Percentiles rank a stretch among this genome's conserved stretches.
Conservation (phyloP, 2,113 vertebrate species). For the Tauraco erythrolophus region DNA sequence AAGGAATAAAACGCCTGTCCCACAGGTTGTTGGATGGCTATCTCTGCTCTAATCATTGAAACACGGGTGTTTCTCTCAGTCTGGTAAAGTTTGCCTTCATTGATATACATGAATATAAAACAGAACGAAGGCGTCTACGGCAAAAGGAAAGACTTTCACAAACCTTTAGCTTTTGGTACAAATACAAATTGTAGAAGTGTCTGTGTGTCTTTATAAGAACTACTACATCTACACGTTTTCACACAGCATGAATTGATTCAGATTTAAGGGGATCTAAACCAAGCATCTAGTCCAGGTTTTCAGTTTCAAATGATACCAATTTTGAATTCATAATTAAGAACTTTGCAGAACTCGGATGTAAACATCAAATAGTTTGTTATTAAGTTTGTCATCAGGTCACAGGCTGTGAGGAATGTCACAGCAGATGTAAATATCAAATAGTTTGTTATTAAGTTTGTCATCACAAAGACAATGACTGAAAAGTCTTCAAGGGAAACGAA, state of each 20-base stretch:
- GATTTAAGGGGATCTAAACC: not conserved
- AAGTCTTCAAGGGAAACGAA: too few species aligned
- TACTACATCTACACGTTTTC: not conserved
- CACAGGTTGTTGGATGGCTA: not conserved
- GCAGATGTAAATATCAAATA: too few species aligned
- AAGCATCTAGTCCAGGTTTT: not conserved
- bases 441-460: too few species aligned
- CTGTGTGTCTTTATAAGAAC: not conserved
- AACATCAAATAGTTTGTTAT: not conserved
- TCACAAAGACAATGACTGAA: too few species aligned
- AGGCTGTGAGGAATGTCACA: too few species aligned
- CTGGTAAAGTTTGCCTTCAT: not conserved
- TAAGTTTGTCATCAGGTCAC: not conserved
- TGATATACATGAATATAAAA: not conserved
- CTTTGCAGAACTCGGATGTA: not conserved
- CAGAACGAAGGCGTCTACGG: not conserved
- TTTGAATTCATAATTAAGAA: not conserved
- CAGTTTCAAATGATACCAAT: not conserved
- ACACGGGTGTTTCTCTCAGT: not conserved
- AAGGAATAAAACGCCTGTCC: not conserved
- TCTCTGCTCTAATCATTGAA: not conserved
- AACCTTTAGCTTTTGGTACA: not conserved
- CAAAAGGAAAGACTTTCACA: not conserved
- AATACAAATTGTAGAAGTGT: not conserved
- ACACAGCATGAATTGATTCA: not conserved